phyloP scores from a whole-genome alignment of 2,797 vertebrate genomes.

The Mormyrops boulengeri region DNA sequence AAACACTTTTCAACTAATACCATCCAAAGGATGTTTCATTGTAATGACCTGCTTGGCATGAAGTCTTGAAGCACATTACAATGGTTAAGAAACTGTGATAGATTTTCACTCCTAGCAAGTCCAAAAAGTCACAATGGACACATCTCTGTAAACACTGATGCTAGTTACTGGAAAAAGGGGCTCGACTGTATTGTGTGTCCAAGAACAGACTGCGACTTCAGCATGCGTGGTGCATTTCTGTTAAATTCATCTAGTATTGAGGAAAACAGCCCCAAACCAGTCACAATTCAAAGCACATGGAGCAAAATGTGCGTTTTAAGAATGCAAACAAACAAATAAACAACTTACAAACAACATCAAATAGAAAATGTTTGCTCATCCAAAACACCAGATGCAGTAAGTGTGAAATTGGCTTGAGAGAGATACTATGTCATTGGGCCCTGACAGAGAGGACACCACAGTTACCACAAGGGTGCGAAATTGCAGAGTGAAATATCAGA shows the following conservation, averaged over 20 bases:
- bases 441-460: neutral
- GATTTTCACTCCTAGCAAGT: conserved; percentile 24
- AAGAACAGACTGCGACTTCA: conserved; percentile 21
- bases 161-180: neutral
- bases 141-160: neutral
- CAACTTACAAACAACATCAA: neutral
- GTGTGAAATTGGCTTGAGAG: neutral
- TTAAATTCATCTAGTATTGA: neutral
- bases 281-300: neutral
- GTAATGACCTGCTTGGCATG: conserved; percentile 27
- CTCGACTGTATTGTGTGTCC: neutral
- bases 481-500: neutral
- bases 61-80: conserved; percentile 32
- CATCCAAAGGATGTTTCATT: conserved; percentile 12
- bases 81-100: conserved; percentile 32
- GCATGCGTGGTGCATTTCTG: neutral
- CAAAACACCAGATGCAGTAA: neutral
- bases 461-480: neutral
- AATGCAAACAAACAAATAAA: neutral
- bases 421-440: neutral
- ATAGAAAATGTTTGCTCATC: neutral
- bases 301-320: neutral
- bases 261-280: neutral
- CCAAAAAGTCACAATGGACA: neutral
- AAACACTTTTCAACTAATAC: conserved; percentile 22